Percentiles rank a stretch among this genome's conserved stretches.
Conservation (phyloP, 1,140 invertebrate genomes). For the Drosophila kohkoa region DNA sequence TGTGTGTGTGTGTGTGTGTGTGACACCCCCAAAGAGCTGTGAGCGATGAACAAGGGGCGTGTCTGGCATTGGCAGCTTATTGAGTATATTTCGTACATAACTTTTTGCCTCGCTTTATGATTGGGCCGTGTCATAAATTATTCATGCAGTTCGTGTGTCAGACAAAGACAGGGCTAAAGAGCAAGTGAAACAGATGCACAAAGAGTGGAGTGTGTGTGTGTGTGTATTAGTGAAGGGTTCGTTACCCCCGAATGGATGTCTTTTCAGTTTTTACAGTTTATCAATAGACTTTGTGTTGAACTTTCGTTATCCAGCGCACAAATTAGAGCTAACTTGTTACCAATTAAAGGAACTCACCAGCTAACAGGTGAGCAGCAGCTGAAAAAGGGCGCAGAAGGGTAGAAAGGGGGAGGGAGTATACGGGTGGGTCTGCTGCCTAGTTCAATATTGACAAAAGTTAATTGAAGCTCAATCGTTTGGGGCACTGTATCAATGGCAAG, state of each 20-base stretch:
- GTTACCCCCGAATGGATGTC: constrained; percentile 6
- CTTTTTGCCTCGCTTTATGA: constrained; percentile 68
- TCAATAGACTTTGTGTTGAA: constrained; percentile 1
- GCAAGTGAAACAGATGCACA: constrained; percentile 20
- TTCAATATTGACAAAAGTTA: constrained; percentile 79
- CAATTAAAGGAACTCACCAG: constrained; percentile 6
- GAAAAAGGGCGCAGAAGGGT: not conserved
- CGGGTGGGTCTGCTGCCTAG: constrained; percentile 49
- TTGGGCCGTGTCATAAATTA: constrained; percentile 78
- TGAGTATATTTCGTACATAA: constrained; percentile 57
- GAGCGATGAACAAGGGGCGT: constrained; percentile 52
- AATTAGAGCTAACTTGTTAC: constrained; percentile 5
- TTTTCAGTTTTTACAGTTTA: constrained; percentile 2
- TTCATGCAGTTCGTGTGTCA: constrained; percentile 62
- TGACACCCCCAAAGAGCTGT: constrained; percentile 10
- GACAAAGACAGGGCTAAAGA: constrained; percentile 50
- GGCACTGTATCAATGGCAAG: constrained; percentile 60
- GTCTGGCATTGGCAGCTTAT: constrained; percentile 60
- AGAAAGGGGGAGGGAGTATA: not conserved
- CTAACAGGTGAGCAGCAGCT: constrained; percentile 14
- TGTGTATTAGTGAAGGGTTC: constrained; percentile 5
- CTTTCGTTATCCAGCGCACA: not conserved
- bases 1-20: not conserved
- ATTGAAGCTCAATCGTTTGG: constrained; percentile 61
- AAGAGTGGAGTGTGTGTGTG: constrained; percentile 13